Evolutionary conservation across 2,888 invertebrate species (phyloP).

Genomic region (Drosophila sordidula): DNA sequence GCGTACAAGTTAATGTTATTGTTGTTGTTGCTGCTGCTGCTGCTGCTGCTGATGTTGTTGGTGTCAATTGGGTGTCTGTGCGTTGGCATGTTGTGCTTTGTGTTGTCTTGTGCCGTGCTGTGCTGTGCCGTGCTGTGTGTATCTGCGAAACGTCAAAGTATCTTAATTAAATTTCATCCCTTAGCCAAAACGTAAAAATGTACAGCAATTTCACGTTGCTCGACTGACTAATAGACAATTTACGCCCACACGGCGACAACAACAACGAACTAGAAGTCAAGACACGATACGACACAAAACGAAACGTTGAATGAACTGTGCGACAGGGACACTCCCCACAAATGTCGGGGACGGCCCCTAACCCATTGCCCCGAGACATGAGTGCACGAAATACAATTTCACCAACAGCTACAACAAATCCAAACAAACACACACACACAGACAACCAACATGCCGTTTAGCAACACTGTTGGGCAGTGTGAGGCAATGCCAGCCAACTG

Average conservation of each 20-base stretch:
- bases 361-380: conserved; percentile 40
- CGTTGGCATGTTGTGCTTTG: conserved; percentile 55
- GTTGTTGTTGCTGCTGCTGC: conserved; percentile 31
- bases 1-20: conserved; percentile 4
- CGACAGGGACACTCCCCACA: conserved; percentile 51
- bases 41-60: conserved; percentile 57
- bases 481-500: conserved; percentile 61
- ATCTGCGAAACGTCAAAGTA: conserved; percentile 80
- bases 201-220: conserved; percentile 76
- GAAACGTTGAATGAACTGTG: conserved; percentile 63
- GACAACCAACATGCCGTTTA: conserved; percentile 52
- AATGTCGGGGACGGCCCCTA: conserved; percentile 36
- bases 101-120: conserved; percentile 46
- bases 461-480: conserved; percentile 58
- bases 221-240: conserved; percentile 81
- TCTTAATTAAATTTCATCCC: conserved; percentile 84
- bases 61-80: conserved; percentile 66
- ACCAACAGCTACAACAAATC: conserved; percentile 52
- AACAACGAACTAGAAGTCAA: conserved; percentile 45
- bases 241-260: conserved; percentile 62
- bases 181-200: conserved; percentile 77
- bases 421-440: conserved; percentile 32
- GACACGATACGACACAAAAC: conserved; percentile 41
- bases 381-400: conserved; percentile 70
- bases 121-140: conserved; percentile 65